Conservation (phyloP, 2,888 invertebrate species). For the Amiota communis region DNA sequence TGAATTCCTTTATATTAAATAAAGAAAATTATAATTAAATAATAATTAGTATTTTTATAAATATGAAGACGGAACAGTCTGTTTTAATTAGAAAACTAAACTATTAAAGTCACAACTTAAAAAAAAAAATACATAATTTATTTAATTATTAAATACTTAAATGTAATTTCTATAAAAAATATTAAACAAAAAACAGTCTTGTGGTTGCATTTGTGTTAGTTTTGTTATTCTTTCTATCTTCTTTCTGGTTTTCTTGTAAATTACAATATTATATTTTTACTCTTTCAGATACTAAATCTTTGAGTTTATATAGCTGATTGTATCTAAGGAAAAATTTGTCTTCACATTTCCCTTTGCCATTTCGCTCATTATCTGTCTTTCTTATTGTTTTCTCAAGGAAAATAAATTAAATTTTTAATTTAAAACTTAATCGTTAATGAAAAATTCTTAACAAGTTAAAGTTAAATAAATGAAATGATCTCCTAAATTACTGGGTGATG, state of each 20-base stretch:
- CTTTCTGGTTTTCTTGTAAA: conserved; percentile 33
- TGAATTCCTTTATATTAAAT: conserved; percentile 10
- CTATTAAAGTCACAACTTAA: conserved; percentile 31
- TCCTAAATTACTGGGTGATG: conserved; percentile 9
- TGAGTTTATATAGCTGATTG: too few species aligned
- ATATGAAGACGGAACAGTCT: conserved; percentile 31
- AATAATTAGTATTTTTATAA: conserved; percentile 33
- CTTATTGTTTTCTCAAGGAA: too few species aligned
- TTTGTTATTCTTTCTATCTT: conserved; percentile 45
- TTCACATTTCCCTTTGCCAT: too few species aligned
- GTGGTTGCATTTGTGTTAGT: conserved; percentile 72
- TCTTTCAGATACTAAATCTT: too few species aligned
- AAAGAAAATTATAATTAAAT: conserved; percentile 33
- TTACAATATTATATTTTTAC: not conserved
- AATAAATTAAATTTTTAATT: too few species aligned
- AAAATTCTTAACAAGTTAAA: too few species aligned
- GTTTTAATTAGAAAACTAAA: conserved; percentile 36
- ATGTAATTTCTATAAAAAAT: conserved; percentile 42
- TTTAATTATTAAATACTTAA: conserved; percentile 37
- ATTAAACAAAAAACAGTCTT: conserved; percentile 67
- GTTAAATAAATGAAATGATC: conserved; percentile 3
- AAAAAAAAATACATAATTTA: conserved; percentile 34
- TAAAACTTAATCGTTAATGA: too few species aligned
- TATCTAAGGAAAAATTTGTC: too few species aligned
- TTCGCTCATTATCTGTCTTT: too few species aligned